Percentiles rank a stretch among this genome's conserved stretches.
phyloP scores from a whole-genome alignment of 1,140 invertebrate genomes.

The Drosophila varians region DNA sequence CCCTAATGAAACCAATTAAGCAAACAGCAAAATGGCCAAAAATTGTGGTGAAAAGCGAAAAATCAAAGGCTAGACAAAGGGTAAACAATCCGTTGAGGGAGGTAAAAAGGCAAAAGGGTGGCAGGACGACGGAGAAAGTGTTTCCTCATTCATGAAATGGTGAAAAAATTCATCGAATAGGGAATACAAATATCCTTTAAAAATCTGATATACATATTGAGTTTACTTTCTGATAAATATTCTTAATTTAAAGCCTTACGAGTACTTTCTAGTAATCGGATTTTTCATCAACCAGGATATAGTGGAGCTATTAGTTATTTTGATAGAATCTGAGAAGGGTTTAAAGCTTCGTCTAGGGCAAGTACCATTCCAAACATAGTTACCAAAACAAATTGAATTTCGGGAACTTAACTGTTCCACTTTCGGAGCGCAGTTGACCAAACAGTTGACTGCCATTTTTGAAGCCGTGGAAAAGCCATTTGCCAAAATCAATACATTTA shows the following conservation, averaged over 20 bases:
- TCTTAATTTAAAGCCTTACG: background rate
- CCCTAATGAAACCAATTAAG: conserved; percentile 76
- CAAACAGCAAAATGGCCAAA: conserved; percentile 57
- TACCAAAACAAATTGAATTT: background rate
- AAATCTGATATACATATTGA: no score
- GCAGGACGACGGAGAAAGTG: conserved; percentile 9
- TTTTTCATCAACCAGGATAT: no score
- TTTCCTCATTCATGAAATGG: conserved; percentile 65
- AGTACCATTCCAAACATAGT: no score
- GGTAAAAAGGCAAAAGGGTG: conserved; percentile 5
- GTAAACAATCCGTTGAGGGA: conserved; percentile 51
- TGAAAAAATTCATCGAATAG: conserved; percentile 10
- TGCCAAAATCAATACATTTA: conserved; percentile 79
- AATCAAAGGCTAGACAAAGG: conserved; percentile 76
- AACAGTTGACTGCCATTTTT: conserved; percentile 8
- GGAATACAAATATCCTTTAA: no score
- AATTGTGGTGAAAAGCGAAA: conserved; percentile 60
- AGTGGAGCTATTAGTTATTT: no score
- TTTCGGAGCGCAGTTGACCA: background rate
- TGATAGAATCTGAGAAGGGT: no score
- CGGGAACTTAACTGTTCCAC: background rate
- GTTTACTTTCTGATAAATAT: background rate
- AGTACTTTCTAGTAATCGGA: no score
- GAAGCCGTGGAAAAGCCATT: conserved; percentile 65
- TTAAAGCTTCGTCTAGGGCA: no score